Evolutionary conservation across 2,888 invertebrate genomes (phyloP), one percentile per base, ranked within the genome.

Genomic region (Poecilobothrus nobilitatus): DNA sequence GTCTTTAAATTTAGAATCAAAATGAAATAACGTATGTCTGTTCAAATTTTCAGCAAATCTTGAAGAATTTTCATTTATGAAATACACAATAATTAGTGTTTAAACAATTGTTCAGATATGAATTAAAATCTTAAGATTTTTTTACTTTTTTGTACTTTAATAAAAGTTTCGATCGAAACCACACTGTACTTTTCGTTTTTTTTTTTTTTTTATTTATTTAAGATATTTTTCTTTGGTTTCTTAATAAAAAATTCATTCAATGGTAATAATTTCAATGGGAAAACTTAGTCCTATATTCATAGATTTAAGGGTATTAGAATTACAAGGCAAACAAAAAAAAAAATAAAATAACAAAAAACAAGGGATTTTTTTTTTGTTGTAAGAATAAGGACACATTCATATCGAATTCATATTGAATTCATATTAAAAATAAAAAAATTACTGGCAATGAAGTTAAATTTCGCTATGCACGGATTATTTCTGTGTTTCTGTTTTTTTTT

Each of bases 391-490:
- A 37, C 37, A 37, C 2, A 37, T 37, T 37, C 27, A 5, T 27
- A 27, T 27, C 27, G 27, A 27, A 27, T 27, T 27, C 27, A 27
- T 27, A 27, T 27, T 27, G 27, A 27, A 27, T 27, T 53, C 1
- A 18, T 53, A 53, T 53, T 53, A 6, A 53, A 53, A n/a, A n/a
- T 15, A 9, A 53, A 53, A 53, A 37, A 27, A 10, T 12, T 10
- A 7, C 5, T 53, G 53, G 53, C 53, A 53, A 53, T 53, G 53
- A 53, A 53, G 53, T 53, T n/a, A 53, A 53, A 53, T 53, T 53
- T 53, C 53, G 53, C 9, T 53, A 53, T 53, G 53, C 53, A 53
- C 53, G 53, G 53, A 53, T 53, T 53, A 53, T n/a, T 53, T 53
- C 6, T 18, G 5, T 12, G n/a, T n/a, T n/a, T n/a, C n/a, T 27